Percentiles rank a stretch among this genome's conserved stretches.
These are phyloP conservation scores for Heterodera schachtii DNA, from an alignment of 1,140 invertebrate genomes.

Conservation along the genomic window DNA sequence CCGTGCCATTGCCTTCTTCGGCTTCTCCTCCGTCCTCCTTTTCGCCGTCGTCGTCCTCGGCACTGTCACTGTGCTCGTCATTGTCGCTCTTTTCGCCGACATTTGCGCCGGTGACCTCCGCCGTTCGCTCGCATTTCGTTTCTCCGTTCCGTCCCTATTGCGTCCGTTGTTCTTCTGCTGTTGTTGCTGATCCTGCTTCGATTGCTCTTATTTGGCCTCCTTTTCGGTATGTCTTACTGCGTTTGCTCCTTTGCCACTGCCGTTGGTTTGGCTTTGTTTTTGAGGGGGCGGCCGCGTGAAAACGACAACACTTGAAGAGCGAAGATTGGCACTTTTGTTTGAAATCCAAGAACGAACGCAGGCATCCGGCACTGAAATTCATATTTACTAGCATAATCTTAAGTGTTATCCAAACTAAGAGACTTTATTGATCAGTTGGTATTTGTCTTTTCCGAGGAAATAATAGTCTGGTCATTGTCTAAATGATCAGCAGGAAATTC, in stretches of 20 bases:
- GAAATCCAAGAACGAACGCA: not conserved
- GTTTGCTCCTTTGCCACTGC: not conserved
- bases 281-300: not conserved
- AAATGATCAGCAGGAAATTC: not conserved
- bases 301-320: not conserved
- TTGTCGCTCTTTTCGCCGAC: not conserved
- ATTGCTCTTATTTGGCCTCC: not conserved
- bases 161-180: not conserved
- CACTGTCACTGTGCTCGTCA: not conserved
- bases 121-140: not conserved
- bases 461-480: not conserved
- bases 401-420: too few species aligned
- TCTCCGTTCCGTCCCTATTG: not conserved
- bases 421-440: too few species aligned
- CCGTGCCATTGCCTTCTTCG: not conserved
- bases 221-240: too few species aligned
- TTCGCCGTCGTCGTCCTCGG: not conserved
- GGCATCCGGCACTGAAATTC: not conserved
- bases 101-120: not conserved
- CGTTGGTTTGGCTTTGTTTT: not conserved
- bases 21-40: too few species aligned
- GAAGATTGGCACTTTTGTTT: slow-evolving; percentile 10
- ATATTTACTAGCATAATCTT: too few species aligned
- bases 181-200: not conserved
- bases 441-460: too few species aligned